Evolutionary conservation across 2,888 invertebrate species (phyloP).

Genomic region (Cephus spinipes): DNA sequence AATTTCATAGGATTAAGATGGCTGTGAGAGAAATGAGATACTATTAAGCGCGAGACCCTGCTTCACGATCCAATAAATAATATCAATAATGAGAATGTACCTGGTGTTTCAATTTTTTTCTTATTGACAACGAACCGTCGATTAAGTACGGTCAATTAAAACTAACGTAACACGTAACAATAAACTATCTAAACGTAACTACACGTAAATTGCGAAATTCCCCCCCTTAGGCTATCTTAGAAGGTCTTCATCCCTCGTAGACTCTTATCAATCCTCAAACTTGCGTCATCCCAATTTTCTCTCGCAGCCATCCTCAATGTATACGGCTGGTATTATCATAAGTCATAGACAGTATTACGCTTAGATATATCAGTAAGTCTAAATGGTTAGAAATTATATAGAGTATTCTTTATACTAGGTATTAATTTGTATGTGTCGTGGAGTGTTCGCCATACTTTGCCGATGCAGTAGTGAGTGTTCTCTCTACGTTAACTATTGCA

Average conservation of each 20-base stretch:
- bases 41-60: background rate
- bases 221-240: background rate
- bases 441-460: slow-evolving; percentile 36
- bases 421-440: slow-evolving; percentile 39
- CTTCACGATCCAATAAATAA: background rate
- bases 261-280: background rate
- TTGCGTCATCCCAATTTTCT: slow-evolving; percentile 1
- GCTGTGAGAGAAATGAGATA: slow-evolving; percentile 43
- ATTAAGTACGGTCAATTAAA: background rate
- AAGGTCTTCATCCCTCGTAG: background rate
- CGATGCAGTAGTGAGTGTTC: slow-evolving; percentile 31
- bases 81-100: background rate
- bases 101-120: background rate
- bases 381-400: slow-evolving; percentile 40
- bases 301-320: slow-evolving; percentile 42
- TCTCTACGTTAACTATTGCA: slow-evolving; percentile 25
- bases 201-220: background rate
- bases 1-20: slow-evolving; percentile 39
- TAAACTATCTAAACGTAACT: background rate
- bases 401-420: slow-evolving; percentile 33
- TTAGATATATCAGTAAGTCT: slow-evolving; percentile 35
- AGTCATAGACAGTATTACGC: slow-evolving; percentile 39
- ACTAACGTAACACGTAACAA: background rate
- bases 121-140: background rate
- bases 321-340: slow-evolving; percentile 30